Evolutionary conservation across 1,140 invertebrate species (phyloP).

Genomic region (Diorhabda carinulata): DNA sequence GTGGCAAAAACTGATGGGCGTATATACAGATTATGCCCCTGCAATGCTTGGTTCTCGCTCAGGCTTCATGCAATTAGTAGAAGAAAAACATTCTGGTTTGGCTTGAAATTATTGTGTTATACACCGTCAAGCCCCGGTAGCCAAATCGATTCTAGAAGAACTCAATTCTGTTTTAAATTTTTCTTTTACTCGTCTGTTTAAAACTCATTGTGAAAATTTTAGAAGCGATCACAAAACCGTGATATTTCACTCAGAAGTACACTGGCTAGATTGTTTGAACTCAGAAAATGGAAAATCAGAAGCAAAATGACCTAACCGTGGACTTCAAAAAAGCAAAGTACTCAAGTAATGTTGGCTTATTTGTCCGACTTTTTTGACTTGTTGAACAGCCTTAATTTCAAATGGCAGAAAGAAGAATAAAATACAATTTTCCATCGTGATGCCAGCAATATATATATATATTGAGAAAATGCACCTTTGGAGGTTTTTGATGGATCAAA

Average conservation of each 20-base stretch:
- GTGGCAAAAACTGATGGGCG: slow-evolving; percentile 19
- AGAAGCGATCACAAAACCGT: background rate
- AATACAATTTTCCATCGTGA: background rate
- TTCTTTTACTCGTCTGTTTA: background rate
- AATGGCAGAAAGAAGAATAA: background rate
- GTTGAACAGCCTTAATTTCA: background rate
- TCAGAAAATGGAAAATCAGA: background rate
- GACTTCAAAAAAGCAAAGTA: background rate
- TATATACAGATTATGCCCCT: slow-evolving; percentile 18
- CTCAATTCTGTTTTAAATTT: background rate
- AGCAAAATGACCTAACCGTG: background rate
- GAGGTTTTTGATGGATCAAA: background rate
- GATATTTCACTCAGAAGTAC: background rate
- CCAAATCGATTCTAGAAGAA: background rate
- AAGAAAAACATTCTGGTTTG: background rate
- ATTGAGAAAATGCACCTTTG: background rate
- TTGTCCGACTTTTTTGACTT: background rate
- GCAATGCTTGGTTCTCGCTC: slow-evolving; percentile 30
- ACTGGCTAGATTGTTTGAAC: background rate
- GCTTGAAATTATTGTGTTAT: background rate
- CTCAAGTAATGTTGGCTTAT: background rate
- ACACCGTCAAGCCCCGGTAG: background rate
- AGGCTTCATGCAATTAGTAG: background rate
- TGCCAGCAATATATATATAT: background rate
- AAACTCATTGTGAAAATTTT: background rate